These are phyloP conservation scores for Mamestra brassicae DNA, from an alignment of 2,888 invertebrate species.

Conservation along the genomic window DNA sequence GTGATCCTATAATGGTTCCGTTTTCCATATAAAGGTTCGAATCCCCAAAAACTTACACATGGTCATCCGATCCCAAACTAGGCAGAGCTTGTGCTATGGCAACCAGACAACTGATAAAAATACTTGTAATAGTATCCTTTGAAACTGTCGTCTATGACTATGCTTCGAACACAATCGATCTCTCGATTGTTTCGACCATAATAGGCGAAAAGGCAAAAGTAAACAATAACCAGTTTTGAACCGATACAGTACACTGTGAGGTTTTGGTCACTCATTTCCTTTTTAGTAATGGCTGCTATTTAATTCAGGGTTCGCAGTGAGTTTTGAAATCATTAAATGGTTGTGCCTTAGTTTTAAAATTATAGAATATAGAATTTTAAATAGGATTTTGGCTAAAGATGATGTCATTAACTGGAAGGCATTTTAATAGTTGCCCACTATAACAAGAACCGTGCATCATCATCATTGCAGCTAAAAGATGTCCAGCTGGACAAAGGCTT, in stretches of 20 bases:
- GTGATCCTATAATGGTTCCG: too few relatives aligned
- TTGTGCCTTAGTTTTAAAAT: background rate
- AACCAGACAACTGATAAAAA: too few relatives aligned
- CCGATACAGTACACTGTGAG: background rate
- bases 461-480: too few relatives aligned
- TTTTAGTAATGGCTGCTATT: background rate
- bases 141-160: background rate
- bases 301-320: background rate
- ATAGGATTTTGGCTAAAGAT: background rate
- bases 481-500: too few relatives aligned
- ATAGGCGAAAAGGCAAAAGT: conserved; percentile 2
- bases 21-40: too few relatives aligned
- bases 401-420: background rate
- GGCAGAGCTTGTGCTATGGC: too few relatives aligned
- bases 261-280: background rate
- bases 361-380: background rate
- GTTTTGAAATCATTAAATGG: background rate
- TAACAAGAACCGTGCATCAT: too few relatives aligned
- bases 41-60: too few relatives aligned
- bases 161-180: background rate
- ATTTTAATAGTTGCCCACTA: too few relatives aligned
- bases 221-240: conserved; percentile 14
- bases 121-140: too few relatives aligned
- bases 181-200: conserved; percentile 24
- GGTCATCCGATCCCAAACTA: too few relatives aligned